phyloP scores from a whole-genome alignment of 2,113 vertebrate species.

The Cairina moschata region DNA sequence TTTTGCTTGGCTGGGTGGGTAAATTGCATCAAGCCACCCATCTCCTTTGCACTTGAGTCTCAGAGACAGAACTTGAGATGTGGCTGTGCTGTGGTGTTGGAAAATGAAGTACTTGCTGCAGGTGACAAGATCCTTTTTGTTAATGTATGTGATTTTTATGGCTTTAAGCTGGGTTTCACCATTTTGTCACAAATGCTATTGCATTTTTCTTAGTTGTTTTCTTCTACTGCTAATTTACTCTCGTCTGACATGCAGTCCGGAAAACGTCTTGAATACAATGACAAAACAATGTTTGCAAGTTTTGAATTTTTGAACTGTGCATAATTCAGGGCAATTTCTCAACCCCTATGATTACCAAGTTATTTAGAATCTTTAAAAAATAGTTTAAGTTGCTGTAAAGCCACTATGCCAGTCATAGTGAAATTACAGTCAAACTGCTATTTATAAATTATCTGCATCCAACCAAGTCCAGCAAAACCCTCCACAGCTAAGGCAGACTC shows the following conservation, averaged over 20 bases:
- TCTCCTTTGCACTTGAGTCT: neutral
- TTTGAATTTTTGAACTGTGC: neutral
- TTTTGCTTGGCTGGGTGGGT: neutral
- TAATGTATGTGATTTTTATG: neutral
- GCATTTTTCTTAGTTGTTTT: neutral
- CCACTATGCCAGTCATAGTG: neutral
- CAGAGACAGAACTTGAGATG: neutral
- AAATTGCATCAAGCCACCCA: neutral
- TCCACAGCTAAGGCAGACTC: neutral
- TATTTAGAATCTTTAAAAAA: neutral
- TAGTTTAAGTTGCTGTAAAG: neutral
- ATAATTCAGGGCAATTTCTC: neutral
- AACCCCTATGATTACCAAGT: neutral
- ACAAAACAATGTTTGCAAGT: neutral
- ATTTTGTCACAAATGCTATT: neutral
- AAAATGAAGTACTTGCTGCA: neutral
- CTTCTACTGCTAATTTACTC: neutral
- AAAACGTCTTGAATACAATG: neutral
- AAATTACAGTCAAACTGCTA: neutral
- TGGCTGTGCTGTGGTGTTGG: neutral
- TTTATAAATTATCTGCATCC: neutral
- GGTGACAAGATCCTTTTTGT: neutral
- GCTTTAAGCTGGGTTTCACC: neutral
- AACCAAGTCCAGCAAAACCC: neutral
- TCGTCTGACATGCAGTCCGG: neutral